Evolutionary conservation across 1,140 invertebrate species (phyloP).

Genomic region (Ostrea edulis): DNA sequence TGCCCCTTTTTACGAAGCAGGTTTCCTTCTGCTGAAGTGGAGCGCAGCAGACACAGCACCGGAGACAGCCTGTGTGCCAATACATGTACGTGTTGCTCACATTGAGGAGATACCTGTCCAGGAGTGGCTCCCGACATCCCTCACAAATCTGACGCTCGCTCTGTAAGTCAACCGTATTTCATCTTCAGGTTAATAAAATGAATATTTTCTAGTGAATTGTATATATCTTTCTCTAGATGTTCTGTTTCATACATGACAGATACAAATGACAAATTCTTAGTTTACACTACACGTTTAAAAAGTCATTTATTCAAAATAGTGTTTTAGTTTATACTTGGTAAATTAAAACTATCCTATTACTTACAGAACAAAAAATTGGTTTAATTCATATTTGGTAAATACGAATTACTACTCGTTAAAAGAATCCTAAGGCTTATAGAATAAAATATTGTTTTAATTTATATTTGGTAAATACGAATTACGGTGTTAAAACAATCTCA

Average conservation of each 20-base stretch:
- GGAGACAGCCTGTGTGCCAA: conserved; percentile 38
- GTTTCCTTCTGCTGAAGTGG: background rate
- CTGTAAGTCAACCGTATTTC: background rate
- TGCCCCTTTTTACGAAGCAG: conserved; percentile 11
- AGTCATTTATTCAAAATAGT: background rate
- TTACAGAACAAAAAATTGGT: too few species aligned
- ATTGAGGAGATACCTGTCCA: background rate
- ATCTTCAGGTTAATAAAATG: too few species aligned
- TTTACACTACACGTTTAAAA: background rate
- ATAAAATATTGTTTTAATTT: background rate
- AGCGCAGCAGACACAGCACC: conserved; percentile 12
- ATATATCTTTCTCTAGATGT: background rate
- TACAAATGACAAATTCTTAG: background rate
- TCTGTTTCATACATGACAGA: background rate
- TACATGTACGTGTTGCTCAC: background rate
- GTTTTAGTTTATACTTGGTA: too few species aligned
- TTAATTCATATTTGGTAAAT: too few species aligned
- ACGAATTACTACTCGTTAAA: too few species aligned
- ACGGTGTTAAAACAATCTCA: too few species aligned
- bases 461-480: too few species aligned
- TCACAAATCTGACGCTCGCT: background rate
- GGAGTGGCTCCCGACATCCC: background rate
- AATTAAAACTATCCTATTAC: too few species aligned
- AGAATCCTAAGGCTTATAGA: too few species aligned
- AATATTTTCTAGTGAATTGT: too few species aligned